Evolutionary conservation across 1,140 invertebrate species (phyloP).

Genomic region (Coenobita brevimanus): DNA sequence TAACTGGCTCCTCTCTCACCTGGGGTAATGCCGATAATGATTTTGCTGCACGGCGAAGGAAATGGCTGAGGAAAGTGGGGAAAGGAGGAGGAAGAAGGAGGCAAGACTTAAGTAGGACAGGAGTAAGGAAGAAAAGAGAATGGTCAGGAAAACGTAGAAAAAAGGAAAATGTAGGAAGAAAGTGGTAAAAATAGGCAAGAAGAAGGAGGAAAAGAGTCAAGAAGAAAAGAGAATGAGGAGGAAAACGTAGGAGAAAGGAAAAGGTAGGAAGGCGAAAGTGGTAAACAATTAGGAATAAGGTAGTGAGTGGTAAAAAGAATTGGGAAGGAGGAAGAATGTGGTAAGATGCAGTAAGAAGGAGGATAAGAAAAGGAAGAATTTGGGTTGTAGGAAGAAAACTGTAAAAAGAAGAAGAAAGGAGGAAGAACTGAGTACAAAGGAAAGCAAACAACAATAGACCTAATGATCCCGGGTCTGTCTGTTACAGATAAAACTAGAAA

Average conservation of each 20-base stretch:
- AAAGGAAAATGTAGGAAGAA: background rate
- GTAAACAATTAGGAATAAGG: background rate
- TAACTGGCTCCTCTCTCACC: too few species aligned
- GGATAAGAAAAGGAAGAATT: background rate
- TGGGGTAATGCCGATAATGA: background rate
- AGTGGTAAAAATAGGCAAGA: background rate
- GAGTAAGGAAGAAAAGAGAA: background rate
- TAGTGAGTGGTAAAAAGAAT: too few species aligned
- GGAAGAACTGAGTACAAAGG: too few species aligned
- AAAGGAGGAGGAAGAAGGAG: background rate
- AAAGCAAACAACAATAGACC: too few species aligned
- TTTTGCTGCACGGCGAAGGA: background rate
- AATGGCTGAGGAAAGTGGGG: background rate
- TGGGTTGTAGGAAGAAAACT: background rate
- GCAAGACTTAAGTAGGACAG: background rate
- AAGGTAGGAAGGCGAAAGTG: background rate
- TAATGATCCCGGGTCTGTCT: too few species aligned
- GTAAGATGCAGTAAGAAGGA: background rate
- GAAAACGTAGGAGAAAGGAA: background rate
- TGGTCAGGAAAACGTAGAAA: background rate
- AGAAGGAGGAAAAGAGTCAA: background rate
- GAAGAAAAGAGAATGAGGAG: background rate
- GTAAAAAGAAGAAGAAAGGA: too few species aligned
- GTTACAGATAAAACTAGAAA: too few species aligned
- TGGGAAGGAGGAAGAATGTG: background rate